These are phyloP conservation scores for Andrena flavipes DNA, from an alignment of 2,888 invertebrate genomes.

Conservation along the genomic window DNA sequence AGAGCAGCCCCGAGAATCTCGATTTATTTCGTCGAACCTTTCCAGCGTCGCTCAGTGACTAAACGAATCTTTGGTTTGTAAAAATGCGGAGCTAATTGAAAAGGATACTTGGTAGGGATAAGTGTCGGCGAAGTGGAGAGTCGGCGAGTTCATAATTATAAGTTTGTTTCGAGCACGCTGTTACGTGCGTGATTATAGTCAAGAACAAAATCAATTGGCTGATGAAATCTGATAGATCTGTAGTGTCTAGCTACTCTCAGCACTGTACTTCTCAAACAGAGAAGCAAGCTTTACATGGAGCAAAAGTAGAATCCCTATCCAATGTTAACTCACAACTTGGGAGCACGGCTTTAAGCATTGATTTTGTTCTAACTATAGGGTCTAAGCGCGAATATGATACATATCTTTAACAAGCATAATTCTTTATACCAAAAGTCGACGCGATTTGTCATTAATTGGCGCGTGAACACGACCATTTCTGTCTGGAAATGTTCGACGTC, in stretches of 20 bases:
- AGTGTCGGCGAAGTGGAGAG: not conserved
- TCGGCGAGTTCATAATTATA: constrained; percentile 14
- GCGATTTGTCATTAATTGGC: constrained; percentile 15
- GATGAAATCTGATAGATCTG: not conserved
- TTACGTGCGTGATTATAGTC: constrained; percentile 13
- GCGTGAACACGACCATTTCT: constrained; percentile 13
- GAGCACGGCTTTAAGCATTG: not conserved
- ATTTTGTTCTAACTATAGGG: constrained; percentile 6
- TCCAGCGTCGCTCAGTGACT: constrained; percentile 37
- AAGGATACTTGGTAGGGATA: not conserved
- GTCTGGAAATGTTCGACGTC: constrained; percentile 54
- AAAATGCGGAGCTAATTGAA: constrained; percentile 13
- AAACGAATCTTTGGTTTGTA: constrained; percentile 32
- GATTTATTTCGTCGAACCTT: constrained; percentile 51
- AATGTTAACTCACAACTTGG: not conserved
- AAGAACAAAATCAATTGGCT: not conserved
- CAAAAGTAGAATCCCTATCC: not conserved
- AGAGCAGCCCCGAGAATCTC: constrained; percentile 26
- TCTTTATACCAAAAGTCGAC: constrained; percentile 37
- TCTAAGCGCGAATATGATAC: constrained; percentile 42
- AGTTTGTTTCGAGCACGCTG: constrained; percentile 32
- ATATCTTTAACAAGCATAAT: constrained; percentile 49
- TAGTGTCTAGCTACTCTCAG: not conserved
- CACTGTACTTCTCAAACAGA: not conserved
- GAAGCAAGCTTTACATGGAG: not conserved